Evolutionary conservation across 2,797 vertebrate species (phyloP).

Genomic region (Microcaecilia unicolor): DNA sequence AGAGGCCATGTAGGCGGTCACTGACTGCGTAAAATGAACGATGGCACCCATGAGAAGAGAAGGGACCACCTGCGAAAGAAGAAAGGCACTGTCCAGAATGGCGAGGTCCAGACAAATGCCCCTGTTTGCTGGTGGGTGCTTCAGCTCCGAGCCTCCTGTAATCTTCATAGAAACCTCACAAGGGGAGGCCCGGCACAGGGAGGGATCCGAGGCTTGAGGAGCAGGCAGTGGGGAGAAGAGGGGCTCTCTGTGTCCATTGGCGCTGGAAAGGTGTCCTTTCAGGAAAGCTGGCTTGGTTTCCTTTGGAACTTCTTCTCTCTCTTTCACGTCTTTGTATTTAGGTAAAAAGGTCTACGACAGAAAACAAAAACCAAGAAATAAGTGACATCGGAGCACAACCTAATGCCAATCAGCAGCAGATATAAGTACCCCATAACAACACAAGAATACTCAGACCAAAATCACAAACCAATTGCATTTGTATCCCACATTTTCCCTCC

Average conservation of each 20-base stretch:
- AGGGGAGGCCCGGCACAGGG: constrained; percentile 41
- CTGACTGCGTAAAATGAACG: constrained; percentile 68
- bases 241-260: constrained; percentile 32
- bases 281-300: constrained; percentile 37
- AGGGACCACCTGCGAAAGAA: constrained; percentile 73
- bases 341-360: constrained; percentile 59
- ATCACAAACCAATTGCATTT: too few relatives aligned
- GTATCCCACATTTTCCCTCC: too few relatives aligned
- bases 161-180: constrained; percentile 43
- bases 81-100: constrained; percentile 73
- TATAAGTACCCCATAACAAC: too few relatives aligned
- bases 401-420: too few relatives aligned
- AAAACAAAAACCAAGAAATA: neutral
- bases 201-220: constrained; percentile 4
- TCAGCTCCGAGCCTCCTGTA: constrained; percentile 28
- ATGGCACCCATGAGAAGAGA: constrained; percentile 69
- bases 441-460: too few relatives aligned
- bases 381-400: rapidly evolving
- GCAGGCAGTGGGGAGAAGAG: constrained; percentile 32
- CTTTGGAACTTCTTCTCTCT: constrained; percentile 7
- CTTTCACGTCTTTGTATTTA: constrained; percentile 45
- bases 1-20: constrained; percentile 65
- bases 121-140: constrained; percentile 18
- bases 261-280: too few relatives aligned
- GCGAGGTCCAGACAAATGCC: constrained; percentile 78